These are phyloP conservation scores for Ametastegia equiseti DNA, from an alignment of 2,888 invertebrate species.

Conservation along the genomic window DNA sequence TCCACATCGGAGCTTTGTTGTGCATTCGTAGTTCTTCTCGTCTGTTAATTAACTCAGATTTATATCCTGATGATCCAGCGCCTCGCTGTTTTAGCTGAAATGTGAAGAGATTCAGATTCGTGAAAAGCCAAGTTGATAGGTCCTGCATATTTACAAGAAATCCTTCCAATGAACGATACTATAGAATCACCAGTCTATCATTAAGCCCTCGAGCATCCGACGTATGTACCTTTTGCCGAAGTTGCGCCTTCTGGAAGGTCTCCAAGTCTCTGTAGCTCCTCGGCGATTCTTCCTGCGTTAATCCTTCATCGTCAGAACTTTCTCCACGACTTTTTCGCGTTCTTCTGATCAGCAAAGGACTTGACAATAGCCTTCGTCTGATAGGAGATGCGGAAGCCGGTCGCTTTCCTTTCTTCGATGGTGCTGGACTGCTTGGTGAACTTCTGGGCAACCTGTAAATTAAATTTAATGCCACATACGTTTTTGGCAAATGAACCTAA, in stretches of 20 bases:
- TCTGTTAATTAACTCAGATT: slow-evolving; percentile 72
- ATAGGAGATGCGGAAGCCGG: slow-evolving; percentile 90
- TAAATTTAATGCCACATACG: not conserved
- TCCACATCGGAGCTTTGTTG: slow-evolving; percentile 99
- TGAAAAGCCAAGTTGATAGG: slow-evolving; percentile 17
- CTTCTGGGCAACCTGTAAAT: slow-evolving; percentile 85
- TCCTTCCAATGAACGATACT: slow-evolving; percentile 52
- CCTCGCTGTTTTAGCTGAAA: slow-evolving; percentile 82
- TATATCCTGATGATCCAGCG: slow-evolving; percentile 62
- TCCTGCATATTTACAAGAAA: not conserved
- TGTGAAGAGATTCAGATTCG: slow-evolving; percentile 49
- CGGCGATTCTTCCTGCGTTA: slow-evolving; percentile 76
- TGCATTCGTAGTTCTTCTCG: slow-evolving; percentile 95
- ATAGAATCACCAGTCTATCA: slow-evolving; percentile 46
- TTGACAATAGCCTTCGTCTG: slow-evolving; percentile 86
- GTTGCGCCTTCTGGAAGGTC: slow-evolving; percentile 94
- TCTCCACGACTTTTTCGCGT: slow-evolving; percentile 87
- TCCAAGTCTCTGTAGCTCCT: slow-evolving; percentile 91
- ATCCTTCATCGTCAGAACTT: slow-evolving; percentile 90
- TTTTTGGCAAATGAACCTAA: not conserved
- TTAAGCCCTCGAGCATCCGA: not conserved
- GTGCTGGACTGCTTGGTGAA: slow-evolving; percentile 86
- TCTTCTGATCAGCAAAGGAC: slow-evolving; percentile 88
- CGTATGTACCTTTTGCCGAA: slow-evolving; percentile 88
- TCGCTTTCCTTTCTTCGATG: slow-evolving; percentile 84